These are phyloP conservation scores for Pollenia amentaria DNA, from an alignment of 2,888 invertebrate species.

Conservation along the genomic window DNA sequence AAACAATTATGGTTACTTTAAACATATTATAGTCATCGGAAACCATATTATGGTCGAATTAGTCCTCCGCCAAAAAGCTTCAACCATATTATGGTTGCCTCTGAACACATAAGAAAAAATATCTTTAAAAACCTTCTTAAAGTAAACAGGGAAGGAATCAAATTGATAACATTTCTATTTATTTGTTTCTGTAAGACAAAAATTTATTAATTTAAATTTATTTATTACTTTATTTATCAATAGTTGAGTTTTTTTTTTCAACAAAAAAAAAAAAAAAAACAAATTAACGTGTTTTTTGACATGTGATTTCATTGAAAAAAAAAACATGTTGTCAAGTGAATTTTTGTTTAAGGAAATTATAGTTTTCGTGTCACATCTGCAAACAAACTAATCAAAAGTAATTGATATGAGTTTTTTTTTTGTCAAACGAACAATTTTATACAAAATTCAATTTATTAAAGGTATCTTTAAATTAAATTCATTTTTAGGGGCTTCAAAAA, in stretches of 20 bases:
- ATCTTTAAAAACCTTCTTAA: too few species aligned
- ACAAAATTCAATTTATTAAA: constrained; percentile 27
- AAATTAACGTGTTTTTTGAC: constrained; percentile 35
- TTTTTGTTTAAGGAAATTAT: constrained; percentile 2
- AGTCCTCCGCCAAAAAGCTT: too few species aligned
- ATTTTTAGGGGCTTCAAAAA: constrained; percentile 21
- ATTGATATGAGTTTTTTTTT: constrained; percentile 44
- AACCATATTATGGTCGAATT: too few species aligned
- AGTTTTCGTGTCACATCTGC: constrained; percentile 12
- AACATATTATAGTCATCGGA: too few species aligned
- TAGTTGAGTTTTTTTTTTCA: neutral
- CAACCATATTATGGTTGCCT: too few species aligned
- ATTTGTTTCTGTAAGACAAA: neutral
- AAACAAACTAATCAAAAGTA: constrained; percentile 60
- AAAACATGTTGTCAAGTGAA: constrained; percentile 36
- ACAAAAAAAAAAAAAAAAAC: constrained; percentile 15
- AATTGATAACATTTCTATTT: constrained; percentile 33
- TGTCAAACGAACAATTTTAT: constrained; percentile 1
- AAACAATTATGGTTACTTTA: too few species aligned
- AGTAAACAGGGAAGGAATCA: too few species aligned
- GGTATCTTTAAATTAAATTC: constrained; percentile 39
- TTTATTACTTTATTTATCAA: constrained; percentile 31
- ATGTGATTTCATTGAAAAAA: constrained; percentile 23
- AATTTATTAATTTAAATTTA: constrained; percentile 50
- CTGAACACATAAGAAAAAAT: too few species aligned